Percentiles rank a stretch among this genome's conserved stretches.
phyloP scores from a whole-genome alignment of 1,140 invertebrate genomes.

The Leptinotarsa texana region DNA sequence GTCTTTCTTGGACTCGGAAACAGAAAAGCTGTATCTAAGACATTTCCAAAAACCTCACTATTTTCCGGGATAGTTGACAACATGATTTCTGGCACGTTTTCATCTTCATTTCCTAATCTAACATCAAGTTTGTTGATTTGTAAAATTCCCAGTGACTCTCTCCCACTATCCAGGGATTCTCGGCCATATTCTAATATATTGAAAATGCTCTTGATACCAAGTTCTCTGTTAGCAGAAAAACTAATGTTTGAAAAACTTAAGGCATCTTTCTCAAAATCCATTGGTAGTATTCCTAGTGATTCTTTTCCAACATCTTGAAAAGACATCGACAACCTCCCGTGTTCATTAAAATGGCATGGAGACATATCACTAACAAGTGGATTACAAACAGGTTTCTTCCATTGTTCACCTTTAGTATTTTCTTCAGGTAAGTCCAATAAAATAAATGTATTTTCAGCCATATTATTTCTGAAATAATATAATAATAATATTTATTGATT shows the following conservation, averaged over 20 bases:
- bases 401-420: neutral
- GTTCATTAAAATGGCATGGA: neutral
- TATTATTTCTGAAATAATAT: neutral
- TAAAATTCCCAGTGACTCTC: conserved; percentile 22
- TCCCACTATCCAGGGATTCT: conserved; percentile 16
- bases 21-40: conserved; percentile 24
- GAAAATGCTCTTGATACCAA: neutral
- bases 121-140: conserved; percentile 2
- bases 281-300: conserved; percentile 17
- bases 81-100: conserved; percentile 18
- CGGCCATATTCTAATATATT: conserved; percentile 1
- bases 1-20: neutral
- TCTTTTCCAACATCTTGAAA: neutral
- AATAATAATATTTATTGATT: too few species aligned
- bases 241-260: neutral
- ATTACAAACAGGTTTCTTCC: too few species aligned
- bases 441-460: neutral
- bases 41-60: neutral
- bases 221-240: neutral
- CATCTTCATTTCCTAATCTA: conserved; percentile 7
- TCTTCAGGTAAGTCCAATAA: neutral
- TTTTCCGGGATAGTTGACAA: conserved; percentile 11
- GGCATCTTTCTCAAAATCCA: conserved; percentile 11
- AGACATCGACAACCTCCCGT: neutral
- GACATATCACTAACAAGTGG: too few species aligned